Conservation (phyloP, 2,113 vertebrate species). For the Cryptomyrus ogoouensis region DNA sequence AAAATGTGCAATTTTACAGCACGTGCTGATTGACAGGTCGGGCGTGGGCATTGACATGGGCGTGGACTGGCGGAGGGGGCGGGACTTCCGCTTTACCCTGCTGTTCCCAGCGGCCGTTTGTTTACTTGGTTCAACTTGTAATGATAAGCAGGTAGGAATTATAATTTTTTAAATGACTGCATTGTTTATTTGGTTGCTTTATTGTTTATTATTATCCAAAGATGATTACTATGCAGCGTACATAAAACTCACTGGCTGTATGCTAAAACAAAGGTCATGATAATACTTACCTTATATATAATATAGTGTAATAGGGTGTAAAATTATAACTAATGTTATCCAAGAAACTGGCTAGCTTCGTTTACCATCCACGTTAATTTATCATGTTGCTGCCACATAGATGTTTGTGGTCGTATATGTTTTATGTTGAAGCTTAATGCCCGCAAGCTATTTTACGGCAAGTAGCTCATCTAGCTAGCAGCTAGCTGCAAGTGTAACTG, state of each 20-base stretch:
- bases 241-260: background rate
- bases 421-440: background rate
- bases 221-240: background rate
- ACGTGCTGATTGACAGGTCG: background rate
- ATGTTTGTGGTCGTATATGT: background rate
- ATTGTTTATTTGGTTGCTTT: background rate
- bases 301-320: background rate
- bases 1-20: background rate
- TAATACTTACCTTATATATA: background rate
- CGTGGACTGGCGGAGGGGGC: background rate
- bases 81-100: background rate
- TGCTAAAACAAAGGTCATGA: background rate
- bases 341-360: background rate
- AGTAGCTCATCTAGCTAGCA: background rate
- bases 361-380: background rate
- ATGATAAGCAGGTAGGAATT: slow-evolving; percentile 26
- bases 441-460: background rate
- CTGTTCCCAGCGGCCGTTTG: background rate
- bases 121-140: slow-evolving; percentile 4
- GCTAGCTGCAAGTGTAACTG: background rate
- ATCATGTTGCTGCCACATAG: background rate
- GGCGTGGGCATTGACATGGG: no score
- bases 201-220: background rate
- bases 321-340: background rate
- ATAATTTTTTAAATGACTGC: background rate